Percentiles rank a stretch among this genome's conserved stretches.
phyloP scores from a whole-genome alignment of 2,888 invertebrate species.

The Maniola hyperantus region DNA sequence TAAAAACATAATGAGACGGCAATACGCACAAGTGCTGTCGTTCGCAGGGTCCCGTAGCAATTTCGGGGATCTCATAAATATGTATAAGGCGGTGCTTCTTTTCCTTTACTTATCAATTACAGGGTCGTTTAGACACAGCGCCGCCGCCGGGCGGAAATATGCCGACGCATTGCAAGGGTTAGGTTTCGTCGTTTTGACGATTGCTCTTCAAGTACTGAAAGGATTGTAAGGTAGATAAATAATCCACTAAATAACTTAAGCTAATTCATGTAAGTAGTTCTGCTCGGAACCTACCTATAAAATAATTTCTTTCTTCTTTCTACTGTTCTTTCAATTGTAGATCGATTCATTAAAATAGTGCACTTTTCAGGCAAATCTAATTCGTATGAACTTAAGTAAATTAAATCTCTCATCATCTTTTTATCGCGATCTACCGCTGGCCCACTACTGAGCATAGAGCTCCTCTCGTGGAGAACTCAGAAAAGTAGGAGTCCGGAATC shows the following conservation, averaged over 20 bases:
- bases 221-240: background rate
- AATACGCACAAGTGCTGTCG: slow-evolving; percentile 73
- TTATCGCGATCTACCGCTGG: too few species aligned
- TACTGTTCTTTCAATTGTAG: too few species aligned
- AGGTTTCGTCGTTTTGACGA: slow-evolving; percentile 51
- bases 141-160: slow-evolving; percentile 63
- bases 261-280: background rate
- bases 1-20: slow-evolving; percentile 79
- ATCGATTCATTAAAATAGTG: too few species aligned
- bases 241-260: background rate
- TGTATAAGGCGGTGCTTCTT: slow-evolving; percentile 79
- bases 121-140: slow-evolving; percentile 74
- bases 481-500: too few species aligned
- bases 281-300: too few species aligned
- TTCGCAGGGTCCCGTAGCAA: slow-evolving; percentile 80
- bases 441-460: too few species aligned
- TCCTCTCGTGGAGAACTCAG: too few species aligned
- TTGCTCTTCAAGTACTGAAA: slow-evolving; percentile 24
- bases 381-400: too few species aligned
- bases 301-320: too few species aligned
- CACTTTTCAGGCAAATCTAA: too few species aligned
- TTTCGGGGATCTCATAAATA: slow-evolving; percentile 79
- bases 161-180: slow-evolving; percentile 66
- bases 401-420: too few species aligned
- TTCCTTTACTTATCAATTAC: slow-evolving; percentile 83